Evolutionary conservation across 2,797 vertebrate genomes (phyloP).

Genomic region (Tapera naevia): DNA sequence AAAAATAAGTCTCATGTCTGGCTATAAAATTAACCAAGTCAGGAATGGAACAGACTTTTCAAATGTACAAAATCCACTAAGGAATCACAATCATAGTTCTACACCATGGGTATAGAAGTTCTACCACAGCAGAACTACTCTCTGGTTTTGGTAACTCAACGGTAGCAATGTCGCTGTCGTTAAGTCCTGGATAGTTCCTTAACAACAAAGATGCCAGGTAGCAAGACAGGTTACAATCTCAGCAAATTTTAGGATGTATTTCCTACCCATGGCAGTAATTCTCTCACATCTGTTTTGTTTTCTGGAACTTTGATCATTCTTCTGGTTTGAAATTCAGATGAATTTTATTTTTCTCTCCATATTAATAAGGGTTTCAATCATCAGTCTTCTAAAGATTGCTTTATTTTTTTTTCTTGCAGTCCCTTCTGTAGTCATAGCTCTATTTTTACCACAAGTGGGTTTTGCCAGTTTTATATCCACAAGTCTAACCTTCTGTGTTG

Average conservation of each 20-base stretch:
- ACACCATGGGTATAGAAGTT: accelerated
- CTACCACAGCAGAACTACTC: not conserved
- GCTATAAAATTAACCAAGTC: not conserved
- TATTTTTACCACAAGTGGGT: not conserved
- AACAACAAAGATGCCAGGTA: not conserved
- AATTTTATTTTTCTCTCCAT: not conserved
- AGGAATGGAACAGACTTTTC: not conserved
- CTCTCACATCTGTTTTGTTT: not conserved
- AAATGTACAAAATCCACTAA: not conserved
- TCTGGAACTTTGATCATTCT: not conserved
- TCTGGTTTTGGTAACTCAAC: not conserved
- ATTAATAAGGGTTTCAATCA: not conserved
- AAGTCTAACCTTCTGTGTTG: slow-evolving; percentile 9
- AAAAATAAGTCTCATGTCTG: not conserved
- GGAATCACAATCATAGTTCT: not conserved
- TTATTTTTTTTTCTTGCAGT: not conserved
- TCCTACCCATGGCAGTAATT: not conserved
- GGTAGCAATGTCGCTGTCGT: accelerated
- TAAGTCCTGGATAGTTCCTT: not conserved
- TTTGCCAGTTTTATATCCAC: slow-evolving; percentile 8
- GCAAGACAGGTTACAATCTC: not conserved
- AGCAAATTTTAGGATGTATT: not conserved
- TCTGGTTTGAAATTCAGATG: not conserved
- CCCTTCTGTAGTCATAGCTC: not conserved
- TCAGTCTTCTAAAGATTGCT: not conserved